Evolutionary conservation across 2,113 vertebrate species (phyloP), one percentile per base, ranked within the genome.

Genomic region (Melanerpes formicivorus): DNA sequence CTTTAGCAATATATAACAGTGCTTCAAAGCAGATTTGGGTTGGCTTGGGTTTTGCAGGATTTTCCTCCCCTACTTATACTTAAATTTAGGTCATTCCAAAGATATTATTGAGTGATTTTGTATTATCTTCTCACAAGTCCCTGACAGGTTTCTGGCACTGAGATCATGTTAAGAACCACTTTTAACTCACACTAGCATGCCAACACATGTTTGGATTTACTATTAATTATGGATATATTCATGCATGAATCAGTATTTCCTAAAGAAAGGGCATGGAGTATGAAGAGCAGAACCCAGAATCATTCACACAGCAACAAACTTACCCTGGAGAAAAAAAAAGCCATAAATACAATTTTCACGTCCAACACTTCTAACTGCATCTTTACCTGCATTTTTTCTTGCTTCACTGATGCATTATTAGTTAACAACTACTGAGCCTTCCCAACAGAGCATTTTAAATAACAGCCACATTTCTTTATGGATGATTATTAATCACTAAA

Each of bases 381-480:
- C 93, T 90, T 88, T 29, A 90, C 80, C 56, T 66, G 78, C 83
- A 86, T 96, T 96, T 90, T 81, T 77, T 87, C 90, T 40, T 94
- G 86, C 90, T 95, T 77, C 85, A 80, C 91, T 87, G 87, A 97
- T 94, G 96, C 73, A 96, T 95, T 96, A 96, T 97, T 97, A 96
- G 97, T 96, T 95, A 97, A 92, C 78, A 95, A 95, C 95, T 87
- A 87, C 86, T 37, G 56, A 96, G 93, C 6, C 27, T 80, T 95
- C 94, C 92, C 96, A 92, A 87, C 19, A 87, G 89, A 94, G 95
- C 74, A 87, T 94, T 96, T 95, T 93, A 97, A 97, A 93, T 96
- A 95, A 96, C 91, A 93, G 90, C 72, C 91, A 87, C 86, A 90
- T 92, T 96, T 88, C 93, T 96, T 93, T 96, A 93, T 80, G 89